A percentile compares a stretch with the other conserved stretches of the same genome.
These are phyloP conservation scores for Cerceris ruficornis DNA, from an alignment of 2,888 invertebrate species.

Conservation along the genomic window DNA sequence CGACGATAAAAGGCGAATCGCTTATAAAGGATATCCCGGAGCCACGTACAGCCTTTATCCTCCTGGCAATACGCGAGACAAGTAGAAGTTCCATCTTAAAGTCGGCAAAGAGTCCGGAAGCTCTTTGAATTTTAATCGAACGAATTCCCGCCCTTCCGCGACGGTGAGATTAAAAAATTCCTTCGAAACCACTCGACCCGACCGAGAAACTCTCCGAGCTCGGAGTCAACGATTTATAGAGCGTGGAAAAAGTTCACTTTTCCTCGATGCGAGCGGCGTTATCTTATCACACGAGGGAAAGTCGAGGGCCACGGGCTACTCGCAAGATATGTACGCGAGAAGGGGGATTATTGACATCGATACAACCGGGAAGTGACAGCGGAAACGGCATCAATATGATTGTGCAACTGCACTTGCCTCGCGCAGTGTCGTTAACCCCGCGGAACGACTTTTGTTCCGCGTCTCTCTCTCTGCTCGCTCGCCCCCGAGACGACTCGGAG, in stretches of 20 bases:
- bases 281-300: neutral
- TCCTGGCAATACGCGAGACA: neutral
- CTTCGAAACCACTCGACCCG: neutral
- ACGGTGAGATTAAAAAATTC: neutral
- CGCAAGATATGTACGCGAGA: neutral
- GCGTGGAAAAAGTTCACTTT: neutral
- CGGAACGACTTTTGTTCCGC: conserved; percentile 33
- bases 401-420: conserved; percentile 48
- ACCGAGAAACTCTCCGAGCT: too few relatives aligned
- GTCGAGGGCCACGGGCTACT: neutral
- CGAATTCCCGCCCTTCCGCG: neutral
- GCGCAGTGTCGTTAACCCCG: conserved; percentile 47
- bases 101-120: neutral
- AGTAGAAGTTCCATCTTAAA: neutral
- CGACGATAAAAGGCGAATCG: conserved; percentile 26
- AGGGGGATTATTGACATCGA: conserved; percentile 24
- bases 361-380: conserved; percentile 26
- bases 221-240: too few relatives aligned
- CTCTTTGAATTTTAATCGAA: too few relatives aligned
- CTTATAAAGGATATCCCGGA: neutral
- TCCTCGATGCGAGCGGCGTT: neutral
- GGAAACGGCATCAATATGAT: conserved; percentile 40
- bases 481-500: conserved; percentile 6
- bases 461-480: neutral
- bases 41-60: neutral